phyloP scores from a whole-genome alignment of 2,113 vertebrate species.

The Misgurnus anguillicaudatus region DNA sequence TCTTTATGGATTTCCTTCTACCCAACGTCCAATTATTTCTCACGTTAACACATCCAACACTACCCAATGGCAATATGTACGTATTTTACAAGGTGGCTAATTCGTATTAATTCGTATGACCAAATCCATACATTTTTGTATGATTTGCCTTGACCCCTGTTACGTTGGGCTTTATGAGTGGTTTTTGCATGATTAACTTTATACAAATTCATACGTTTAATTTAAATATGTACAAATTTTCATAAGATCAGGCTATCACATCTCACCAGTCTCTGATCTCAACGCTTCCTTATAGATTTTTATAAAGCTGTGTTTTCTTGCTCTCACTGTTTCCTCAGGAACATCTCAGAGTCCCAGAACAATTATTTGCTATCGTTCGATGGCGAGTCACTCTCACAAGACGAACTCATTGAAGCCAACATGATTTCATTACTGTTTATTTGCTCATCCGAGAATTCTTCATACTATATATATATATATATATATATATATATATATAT shows the following conservation, averaged over 20 bases:
- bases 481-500: constrained; percentile 44
- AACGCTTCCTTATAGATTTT: constrained; percentile 61
- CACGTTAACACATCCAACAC: not conserved
- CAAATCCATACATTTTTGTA: no score
- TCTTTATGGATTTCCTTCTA: constrained; percentile 51
- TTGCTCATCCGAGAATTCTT: constrained; percentile 42
- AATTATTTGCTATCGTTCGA: constrained; percentile 59
- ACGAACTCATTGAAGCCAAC: constrained; percentile 53
- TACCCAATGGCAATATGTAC: no score
- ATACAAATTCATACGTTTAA: no score
- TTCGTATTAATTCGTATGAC: no score
- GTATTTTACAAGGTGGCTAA: no score
- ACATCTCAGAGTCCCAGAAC: constrained; percentile 52
- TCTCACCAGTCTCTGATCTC: constrained; percentile 60
- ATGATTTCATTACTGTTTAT: constrained; percentile 58
- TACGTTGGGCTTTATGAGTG: no score
- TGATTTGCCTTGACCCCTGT: no score
- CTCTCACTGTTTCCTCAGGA: constrained; percentile 30
- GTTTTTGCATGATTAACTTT: no score
- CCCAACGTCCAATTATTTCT: constrained; percentile 66
- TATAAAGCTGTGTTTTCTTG: constrained; percentile 30
- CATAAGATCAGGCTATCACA: constrained; percentile 37
- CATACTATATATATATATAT: constrained; percentile 38
- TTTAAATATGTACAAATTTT: no score
- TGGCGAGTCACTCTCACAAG: constrained; percentile 39